Percentiles rank a stretch among this genome's conserved stretches.
Evolutionary conservation across 1,140 invertebrate species (phyloP).

Genomic region (Batillaria attramentaria): DNA sequence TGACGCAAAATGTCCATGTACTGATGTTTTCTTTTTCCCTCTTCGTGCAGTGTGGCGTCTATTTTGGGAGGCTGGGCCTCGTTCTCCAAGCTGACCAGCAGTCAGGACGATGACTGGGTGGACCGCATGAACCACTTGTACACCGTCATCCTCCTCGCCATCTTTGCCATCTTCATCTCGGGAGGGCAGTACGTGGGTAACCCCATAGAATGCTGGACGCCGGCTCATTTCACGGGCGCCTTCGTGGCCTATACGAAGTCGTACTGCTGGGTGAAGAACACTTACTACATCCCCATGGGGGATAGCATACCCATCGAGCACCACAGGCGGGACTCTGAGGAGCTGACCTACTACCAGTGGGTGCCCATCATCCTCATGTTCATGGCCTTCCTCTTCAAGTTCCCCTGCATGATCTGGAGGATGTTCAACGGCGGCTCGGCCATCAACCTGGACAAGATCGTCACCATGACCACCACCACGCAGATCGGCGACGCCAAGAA

Average conservation of each 20-base stretch:
- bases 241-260: constrained; percentile 71
- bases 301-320: constrained; percentile 62
- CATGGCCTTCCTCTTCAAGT: constrained; percentile 68
- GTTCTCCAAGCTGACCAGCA: constrained; percentile 62
- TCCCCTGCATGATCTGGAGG: constrained; percentile 66
- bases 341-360: constrained; percentile 71
- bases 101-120: constrained; percentile 69
- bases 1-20: no score
- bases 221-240: constrained; percentile 70
- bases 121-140: constrained; percentile 65
- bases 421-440: constrained; percentile 62
- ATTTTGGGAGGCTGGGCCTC: constrained; percentile 64
- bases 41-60: constrained; percentile 57
- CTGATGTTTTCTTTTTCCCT: no score
- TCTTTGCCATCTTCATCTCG: constrained; percentile 65
- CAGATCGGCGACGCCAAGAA: constrained; percentile 60
- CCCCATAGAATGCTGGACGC: constrained; percentile 72
- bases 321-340: constrained; percentile 50
- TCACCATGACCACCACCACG: constrained; percentile 57
- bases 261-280: constrained; percentile 73
- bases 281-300: constrained; percentile 72
- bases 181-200: constrained; percentile 86
- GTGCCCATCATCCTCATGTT: constrained; percentile 68
- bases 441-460: constrained; percentile 64
- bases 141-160: constrained; percentile 61